Percentiles rank a stretch among this genome's conserved stretches.
These are phyloP conservation scores for Tetragnatha versicolor DNA, from an alignment of 1,140 invertebrate genomes.

Conservation along the genomic window DNA sequence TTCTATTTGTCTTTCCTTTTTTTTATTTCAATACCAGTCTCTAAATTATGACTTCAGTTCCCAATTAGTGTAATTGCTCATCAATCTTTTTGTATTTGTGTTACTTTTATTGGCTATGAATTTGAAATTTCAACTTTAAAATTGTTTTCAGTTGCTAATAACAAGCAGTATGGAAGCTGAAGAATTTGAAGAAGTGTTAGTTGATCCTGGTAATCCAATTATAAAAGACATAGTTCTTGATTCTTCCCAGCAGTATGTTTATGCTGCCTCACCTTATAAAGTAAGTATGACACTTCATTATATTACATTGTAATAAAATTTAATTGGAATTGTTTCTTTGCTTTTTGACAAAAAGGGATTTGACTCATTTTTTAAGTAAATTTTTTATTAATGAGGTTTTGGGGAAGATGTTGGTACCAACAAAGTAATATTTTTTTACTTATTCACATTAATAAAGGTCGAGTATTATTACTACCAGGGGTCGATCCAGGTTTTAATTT, in stretches of 20 bases:
- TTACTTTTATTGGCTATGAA: too few species aligned
- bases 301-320: background rate
- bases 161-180: constrained; percentile 71
- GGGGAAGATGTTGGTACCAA: background rate
- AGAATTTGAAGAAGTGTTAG: constrained; percentile 78
- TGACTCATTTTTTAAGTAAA: background rate
- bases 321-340: background rate
- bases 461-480: background rate
- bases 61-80: too few species aligned
- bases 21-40: too few species aligned
- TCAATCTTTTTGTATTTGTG: too few species aligned
- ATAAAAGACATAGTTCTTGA: constrained; percentile 84
- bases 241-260: constrained; percentile 76
- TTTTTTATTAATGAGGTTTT: too few species aligned
- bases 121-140: too few species aligned
- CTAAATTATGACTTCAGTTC: too few species aligned
- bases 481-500: background rate
- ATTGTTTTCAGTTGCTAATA: constrained; percentile 69
- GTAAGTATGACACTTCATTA: constrained; percentile 61
- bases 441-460: background rate
- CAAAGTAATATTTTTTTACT: background rate
- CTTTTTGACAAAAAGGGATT: background rate
- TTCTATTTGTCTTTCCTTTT: too few species aligned
- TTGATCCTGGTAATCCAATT: constrained; percentile 77
- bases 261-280: constrained; percentile 75